Evolutionary conservation across 2,113 vertebrate species (phyloP).

Genomic region (Indri indri): DNA sequence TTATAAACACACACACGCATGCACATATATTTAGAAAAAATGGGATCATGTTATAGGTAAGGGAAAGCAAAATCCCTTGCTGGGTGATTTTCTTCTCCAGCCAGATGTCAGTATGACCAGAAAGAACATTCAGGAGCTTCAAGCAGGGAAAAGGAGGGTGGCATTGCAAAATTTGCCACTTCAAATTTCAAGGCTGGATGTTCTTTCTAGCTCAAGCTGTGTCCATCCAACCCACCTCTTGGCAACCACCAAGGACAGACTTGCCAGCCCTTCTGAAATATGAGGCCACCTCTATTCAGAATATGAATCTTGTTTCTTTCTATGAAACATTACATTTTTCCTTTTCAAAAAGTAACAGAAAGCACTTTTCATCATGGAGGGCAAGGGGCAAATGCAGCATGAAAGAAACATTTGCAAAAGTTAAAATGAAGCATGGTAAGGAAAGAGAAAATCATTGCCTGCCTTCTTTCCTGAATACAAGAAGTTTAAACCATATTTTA

Average conservation of each 20-base stretch:
- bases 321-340: constrained; percentile 44
- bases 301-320: constrained; percentile 42
- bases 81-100: constrained; percentile 34
- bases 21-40: not conserved
- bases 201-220: constrained; percentile 59
- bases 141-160: not conserved
- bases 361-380: constrained; percentile 1
- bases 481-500: not conserved
- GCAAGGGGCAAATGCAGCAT: not conserved
- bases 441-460: constrained; percentile 16
- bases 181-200: constrained; percentile 55
- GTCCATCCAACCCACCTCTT: constrained; percentile 41
- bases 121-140: constrained; percentile 42
- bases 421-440: not conserved
- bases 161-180: constrained; percentile 32
- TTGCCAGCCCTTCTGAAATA: constrained; percentile 55
- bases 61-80: constrained; percentile 29
- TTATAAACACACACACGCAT: not conserved
- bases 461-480: not conserved
- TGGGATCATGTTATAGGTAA: not conserved
- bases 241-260: constrained; percentile 6
- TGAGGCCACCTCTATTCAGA: constrained; percentile 14
- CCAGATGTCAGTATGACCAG: constrained; percentile 9
- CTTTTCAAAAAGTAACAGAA: constrained; percentile 26
- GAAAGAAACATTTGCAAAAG: constrained; percentile 18